Base-by-base conservation (phyloP, 2,888 invertebrate species). In the Gasteruption jaculator region DNA sequence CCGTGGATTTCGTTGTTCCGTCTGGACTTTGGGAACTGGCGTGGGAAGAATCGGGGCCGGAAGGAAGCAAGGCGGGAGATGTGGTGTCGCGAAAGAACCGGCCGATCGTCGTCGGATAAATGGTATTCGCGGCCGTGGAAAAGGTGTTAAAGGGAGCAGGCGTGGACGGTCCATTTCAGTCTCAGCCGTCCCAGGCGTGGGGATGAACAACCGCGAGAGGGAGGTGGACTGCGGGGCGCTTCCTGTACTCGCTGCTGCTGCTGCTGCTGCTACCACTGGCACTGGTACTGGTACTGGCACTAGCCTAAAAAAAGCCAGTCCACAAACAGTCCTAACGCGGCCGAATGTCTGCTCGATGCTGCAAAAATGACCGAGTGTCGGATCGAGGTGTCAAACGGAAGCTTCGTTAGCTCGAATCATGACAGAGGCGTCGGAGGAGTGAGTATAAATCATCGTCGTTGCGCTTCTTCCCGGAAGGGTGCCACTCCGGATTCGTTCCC, bases 391-490 rank as follows among this genome's bases (percentile, higher is more conserved):
- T 82, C 79, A 81, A 84, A 81, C 87, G 86, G 83, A 80, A 81
- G 82, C 81, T 83, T 83, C 80, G 80, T 80, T 80, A 82, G 81
- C 76, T 83, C 83, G 77, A 86, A 87, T 77, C 86, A 89, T 88
- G 88, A 87, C 86, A 84, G 88, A 87, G 81, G 82, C 83, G 82
- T 84, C 82, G 84, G 88, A 89, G 81, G 86, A 86, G 88, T 89
- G 78, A 86, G 86, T 83, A 71, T 50, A 63, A 61, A 19, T 39
- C 34, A 27, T 41, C 43, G 35, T 41, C 43, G 21, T 44, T 26
- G 39, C n/a, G n/a, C n/a, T n/a, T n/a, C n/a, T n/a, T n/a, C n/a
- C n/a, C n/a, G n/a, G n/a, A n/a, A n/a, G n/a, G n/a, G n/a, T n/a
- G n/a, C n/a, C n/a, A n/a, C n/a, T n/a, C n/a, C n/a, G n/a, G n/a